Evolutionary conservation across 92 coral and sea anemone species (phyloP), one percentile per base, ranked within the genome.

Genomic region (Phenganax stokvisi): DNA sequence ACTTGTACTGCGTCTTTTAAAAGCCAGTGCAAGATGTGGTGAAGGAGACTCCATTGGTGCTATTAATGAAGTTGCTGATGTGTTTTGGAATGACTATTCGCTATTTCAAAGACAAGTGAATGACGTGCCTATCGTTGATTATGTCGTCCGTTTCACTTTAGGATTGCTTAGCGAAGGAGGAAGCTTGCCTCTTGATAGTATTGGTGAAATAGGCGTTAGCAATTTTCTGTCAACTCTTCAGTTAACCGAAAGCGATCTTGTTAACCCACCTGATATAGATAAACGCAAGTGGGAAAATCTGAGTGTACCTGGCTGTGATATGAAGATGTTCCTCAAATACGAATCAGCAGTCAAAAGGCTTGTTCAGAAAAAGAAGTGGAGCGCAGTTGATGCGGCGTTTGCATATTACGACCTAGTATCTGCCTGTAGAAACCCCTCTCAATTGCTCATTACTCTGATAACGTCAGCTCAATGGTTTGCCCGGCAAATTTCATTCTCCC

Each of bases 381-480:
- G 53, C 6, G 70, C 85, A 16, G 15, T 83, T 2, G 80, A 83
- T 17, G 85, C 80, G 6, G 86, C 75, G 6, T 30, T 84, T 55
- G 76, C 71, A 13, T 75, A 76, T 27, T 75, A 84, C 63, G 86
- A 84, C 83, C 72, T 84, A 53, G 56, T 51, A 6, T 8, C 59
- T 31, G 84, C 86, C 8, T 76, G 81, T 12, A 76, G 53, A 25
- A 74, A 53, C 27, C 83, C 86, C 0, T 57, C 55, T 65, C 86
- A 84, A 56, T 56, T 84, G 58, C 75, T 84, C 63, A 27, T 66
- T 13, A 75, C 86, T 3, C 13, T 84, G 13, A 54, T 76, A 11
- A 84, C 86, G 12, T 84, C 86, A n/a, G 86, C 86, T n/a, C 86
- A 84, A 51, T 84, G 86, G 86, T 84, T 84, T 76, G 80, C 86